Evolutionary conservation across 2,888 invertebrate species (phyloP).

Genomic region (Rhaphigaster nebulosa): DNA sequence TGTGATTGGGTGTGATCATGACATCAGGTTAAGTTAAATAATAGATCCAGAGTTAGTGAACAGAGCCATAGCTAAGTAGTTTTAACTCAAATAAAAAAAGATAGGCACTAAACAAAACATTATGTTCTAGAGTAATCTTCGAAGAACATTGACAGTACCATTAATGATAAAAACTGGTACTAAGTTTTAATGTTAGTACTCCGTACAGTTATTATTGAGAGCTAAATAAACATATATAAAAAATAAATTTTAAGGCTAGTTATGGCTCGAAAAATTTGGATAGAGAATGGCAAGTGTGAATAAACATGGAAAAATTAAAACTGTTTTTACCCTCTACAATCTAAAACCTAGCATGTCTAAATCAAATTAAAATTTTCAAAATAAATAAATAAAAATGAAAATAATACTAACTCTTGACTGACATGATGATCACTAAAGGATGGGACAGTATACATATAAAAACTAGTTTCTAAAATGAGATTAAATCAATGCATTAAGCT

Average conservation of each 20-base stretch:
- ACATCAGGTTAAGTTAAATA: conserved; percentile 1
- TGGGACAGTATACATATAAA: conserved; percentile 45
- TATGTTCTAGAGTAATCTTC: not conserved
- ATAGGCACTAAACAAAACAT: not conserved
- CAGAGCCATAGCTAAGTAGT: conserved; percentile 47
- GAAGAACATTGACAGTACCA: not conserved
- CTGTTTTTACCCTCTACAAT: not conserved
- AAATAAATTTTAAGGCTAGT: conserved; percentile 5
- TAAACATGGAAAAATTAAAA: not conserved
- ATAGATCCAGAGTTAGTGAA: conserved; percentile 21
- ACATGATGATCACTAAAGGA: conserved; percentile 54
- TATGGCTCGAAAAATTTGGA: conserved; percentile 16
- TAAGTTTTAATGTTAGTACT: not conserved
- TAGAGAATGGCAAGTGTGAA: not conserved
- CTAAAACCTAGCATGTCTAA: not conserved
- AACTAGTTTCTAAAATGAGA: conserved; percentile 34
- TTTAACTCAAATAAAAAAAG: not conserved
- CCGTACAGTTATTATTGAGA: not conserved
- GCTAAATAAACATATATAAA: too few relatives aligned
- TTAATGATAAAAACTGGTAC: not conserved
- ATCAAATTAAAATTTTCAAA: conserved; percentile 30
- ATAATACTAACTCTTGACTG: conserved; percentile 45
- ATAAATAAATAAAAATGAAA: conserved; percentile 47
- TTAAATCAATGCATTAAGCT: conserved; percentile 23
- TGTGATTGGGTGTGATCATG: conserved; percentile 20